Evolutionary conservation across 2,113 vertebrate genomes (phyloP).

Genomic region (Podiceps cristatus): DNA sequence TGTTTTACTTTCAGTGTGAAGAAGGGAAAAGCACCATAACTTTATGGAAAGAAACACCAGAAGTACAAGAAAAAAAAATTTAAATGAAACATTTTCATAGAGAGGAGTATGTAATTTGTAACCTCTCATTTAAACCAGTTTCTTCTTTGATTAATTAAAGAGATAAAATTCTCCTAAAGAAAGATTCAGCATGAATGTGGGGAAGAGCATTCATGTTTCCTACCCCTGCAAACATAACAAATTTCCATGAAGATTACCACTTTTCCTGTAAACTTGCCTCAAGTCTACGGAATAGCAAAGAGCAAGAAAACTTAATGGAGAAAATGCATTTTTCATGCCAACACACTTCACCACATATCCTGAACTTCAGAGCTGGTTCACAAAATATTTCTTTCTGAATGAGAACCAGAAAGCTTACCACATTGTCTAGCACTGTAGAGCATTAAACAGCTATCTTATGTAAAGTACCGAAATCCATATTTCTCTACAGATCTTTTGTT

Average conservation of each 20-base stretch:
- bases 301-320: neutral
- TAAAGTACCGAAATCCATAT: neutral
- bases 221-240: neutral
- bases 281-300: neutral
- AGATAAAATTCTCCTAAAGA: neutral
- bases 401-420: neutral
- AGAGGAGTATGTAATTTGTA: neutral
- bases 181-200: neutral
- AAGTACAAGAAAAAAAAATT: neutral
- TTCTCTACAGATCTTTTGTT: neutral
- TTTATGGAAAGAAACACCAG: neutral
- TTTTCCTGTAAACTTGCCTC: neutral
- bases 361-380: neutral
- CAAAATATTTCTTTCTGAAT: neutral
- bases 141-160: neutral
- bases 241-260: neutral
- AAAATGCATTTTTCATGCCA: neutral
- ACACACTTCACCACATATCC: neutral
- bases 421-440: neutral
- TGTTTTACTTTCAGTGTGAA: neutral
- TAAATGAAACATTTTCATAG: neutral
- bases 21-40: neutral
- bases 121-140: neutral
- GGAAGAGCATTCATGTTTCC: neutral
- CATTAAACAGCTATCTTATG: neutral